Evolutionary conservation across 2,888 invertebrate genomes (phyloP), one percentile per base, ranked within the genome.

Genomic region (Zygogramma bicolorata): DNA sequence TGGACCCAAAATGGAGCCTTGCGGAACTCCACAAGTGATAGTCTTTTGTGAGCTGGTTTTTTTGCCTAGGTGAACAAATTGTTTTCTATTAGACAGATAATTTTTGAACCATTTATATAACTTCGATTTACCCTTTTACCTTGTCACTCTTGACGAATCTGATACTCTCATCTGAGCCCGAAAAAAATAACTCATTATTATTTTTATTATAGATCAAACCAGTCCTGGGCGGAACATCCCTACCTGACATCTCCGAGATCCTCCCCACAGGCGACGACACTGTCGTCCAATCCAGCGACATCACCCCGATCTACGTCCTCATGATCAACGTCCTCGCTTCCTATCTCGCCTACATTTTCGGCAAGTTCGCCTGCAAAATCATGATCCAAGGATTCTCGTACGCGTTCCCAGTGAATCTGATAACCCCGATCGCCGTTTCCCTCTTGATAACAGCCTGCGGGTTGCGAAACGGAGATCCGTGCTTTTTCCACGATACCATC

Each of bases 371-470:
- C 2, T 97, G 98, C 88, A 97, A 97, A 88, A 97, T 98, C 82
- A 92, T 97, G 82, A 98, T 99, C 79, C 99, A 99, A 89, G 95
- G 97, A 22, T 97, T 98, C 89, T 97, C 98, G 85, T 98, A 97
- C 84, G 97, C 99, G 0, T 95, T 99, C 81, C 98, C 99, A 0
- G 94, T 99, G 5, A 96, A 96, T 86, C 90, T 99, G 75, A 95
- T 97, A 0, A 95, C 97, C 69, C 98, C 98, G 0, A 90, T 97
- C 13, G 93, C 95, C 0, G 94, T 98, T 22, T 96, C 96, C 3
- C 86, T 97, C 65, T 88, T 97, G 79, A 96, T 97, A 77, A 93
- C 95, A 8, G 94, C 94, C 3, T 97, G 97, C 81, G 97, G 97
- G 57, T 89, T 97, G 34, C 91, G 97, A 75, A 93, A 93, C 76